Evolutionary conservation across 1,140 invertebrate genomes (phyloP).

Genomic region (Brachionus sp.): DNA sequence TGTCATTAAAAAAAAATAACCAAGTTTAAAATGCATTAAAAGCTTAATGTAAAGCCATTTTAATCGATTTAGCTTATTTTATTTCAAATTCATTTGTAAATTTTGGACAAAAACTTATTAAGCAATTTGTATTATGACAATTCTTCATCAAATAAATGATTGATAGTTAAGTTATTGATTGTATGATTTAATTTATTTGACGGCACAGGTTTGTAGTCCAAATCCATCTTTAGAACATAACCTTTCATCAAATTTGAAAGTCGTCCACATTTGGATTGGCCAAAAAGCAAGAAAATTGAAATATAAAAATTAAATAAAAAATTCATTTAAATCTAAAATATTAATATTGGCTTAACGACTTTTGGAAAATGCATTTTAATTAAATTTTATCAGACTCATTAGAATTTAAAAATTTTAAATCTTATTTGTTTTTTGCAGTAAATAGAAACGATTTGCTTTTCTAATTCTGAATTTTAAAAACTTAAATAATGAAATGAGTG

Average conservation of each 20-base stretch:
- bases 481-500: not conserved
- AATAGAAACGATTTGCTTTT: not conserved
- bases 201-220: not conserved
- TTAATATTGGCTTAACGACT: not conserved
- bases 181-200: not conserved
- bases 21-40: no score
- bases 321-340: not conserved
- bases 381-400: not conserved
- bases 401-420: not conserved
- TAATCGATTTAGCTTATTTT: no score
- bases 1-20: no score
- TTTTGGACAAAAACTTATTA: no score
- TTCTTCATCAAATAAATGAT: not conserved
- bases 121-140: no score
- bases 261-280: not conserved
- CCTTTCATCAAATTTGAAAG: not conserved
- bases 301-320: not conserved
- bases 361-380: not conserved
- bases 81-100: no score
- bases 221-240: conserved; percentile 2
- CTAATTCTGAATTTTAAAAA: not conserved
- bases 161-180: not conserved
- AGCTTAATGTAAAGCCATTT: no score
- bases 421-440: not conserved
- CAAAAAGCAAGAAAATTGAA: not conserved